Evolutionary conservation across 2,888 invertebrate genomes (phyloP), one percentile per base, ranked within the genome.

Genomic region (Gisinianus flammeolus): DNA sequence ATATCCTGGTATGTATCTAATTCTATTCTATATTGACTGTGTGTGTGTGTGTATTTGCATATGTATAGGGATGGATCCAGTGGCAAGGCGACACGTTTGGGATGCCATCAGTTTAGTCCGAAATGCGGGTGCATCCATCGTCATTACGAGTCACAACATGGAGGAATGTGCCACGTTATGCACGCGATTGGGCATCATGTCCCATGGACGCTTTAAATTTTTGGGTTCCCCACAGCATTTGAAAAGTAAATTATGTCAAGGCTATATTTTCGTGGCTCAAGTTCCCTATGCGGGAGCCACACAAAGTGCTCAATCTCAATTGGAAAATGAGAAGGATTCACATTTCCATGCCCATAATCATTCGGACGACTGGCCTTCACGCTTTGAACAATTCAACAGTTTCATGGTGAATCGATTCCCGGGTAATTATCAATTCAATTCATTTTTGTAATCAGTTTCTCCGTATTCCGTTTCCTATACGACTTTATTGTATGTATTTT

Each of bases 41-140:
- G n/a, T n/a, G n/a, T n/a, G n/a, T n/a, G n/a, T n/a, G n/a, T n/a
- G n/a, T n/a, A n/a, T n/a, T n/a, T n/a, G n/a, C n/a, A n/a, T n/a
- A n/a, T n/a, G n/a, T n/a, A n/a, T n/a, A n/a, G n/a, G n/a, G 54
- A 70, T 70, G 70, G 70, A 70, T 28, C 70, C 70, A 2, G 52
- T 70, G 2, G 71, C 71, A 0, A 0, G 58, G 2, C 28, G 71
- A 5, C 71, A 72, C 2, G 71, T 72, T 30, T 72, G 71, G 71
- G 24, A 58, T 31, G 71, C 71, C 56, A 58, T 72, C 33, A 72
- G 71, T 72, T 12, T 16, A 12, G 58, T 58, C 5, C 2, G 71
- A 10, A 30, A 72, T 2, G 4, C n/a, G 0, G 71, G 71, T 0
- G 22, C 58, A 3, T 72, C 71, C 16, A 58, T 72, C 12, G 31